phyloP scores from a whole-genome alignment of 2,888 invertebrate genomes.

The Troides aeacus region DNA sequence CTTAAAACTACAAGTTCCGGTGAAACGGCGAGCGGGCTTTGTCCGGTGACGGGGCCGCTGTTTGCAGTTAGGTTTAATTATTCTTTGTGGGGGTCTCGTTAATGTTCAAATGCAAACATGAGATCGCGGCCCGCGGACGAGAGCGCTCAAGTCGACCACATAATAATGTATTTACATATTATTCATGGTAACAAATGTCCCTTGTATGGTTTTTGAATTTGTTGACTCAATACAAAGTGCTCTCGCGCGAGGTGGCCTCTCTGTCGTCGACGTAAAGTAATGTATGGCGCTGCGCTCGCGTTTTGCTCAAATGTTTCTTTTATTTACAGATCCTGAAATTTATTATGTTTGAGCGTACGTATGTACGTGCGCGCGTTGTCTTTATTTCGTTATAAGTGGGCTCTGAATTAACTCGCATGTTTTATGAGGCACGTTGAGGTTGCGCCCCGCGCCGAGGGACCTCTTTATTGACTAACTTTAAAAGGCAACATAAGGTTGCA shows the following conservation, averaged over 20 bases:
- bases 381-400: constrained; percentile 40
- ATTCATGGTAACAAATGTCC: constrained; percentile 76
- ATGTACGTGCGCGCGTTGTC: constrained; percentile 38
- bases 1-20: too few species aligned
- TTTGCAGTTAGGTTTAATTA: constrained; percentile 18
- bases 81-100: constrained; percentile 20
- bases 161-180: constrained; percentile 72
- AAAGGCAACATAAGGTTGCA: too few species aligned
- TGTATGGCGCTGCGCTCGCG: constrained; percentile 56
- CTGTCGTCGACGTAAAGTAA: constrained; percentile 62
- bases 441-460: too few species aligned
- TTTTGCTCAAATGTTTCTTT: constrained; percentile 66
- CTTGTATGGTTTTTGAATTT: constrained; percentile 73
- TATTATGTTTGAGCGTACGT: constrained; percentile 39
- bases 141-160: constrained; percentile 39
- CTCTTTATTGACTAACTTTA: too few species aligned
- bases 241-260: constrained; percentile 66
- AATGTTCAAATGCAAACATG: constrained; percentile 25
- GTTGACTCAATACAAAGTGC: constrained; percentile 77
- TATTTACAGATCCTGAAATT: constrained; percentile 53
- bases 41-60: neutral
- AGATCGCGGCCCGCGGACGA: constrained; percentile 19
- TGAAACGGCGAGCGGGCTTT: too few species aligned
- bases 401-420: too few species aligned
- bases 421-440: too few species aligned